phyloP scores from a whole-genome alignment of 1,140 invertebrate genomes.

The Eubasilissa regina region DNA sequence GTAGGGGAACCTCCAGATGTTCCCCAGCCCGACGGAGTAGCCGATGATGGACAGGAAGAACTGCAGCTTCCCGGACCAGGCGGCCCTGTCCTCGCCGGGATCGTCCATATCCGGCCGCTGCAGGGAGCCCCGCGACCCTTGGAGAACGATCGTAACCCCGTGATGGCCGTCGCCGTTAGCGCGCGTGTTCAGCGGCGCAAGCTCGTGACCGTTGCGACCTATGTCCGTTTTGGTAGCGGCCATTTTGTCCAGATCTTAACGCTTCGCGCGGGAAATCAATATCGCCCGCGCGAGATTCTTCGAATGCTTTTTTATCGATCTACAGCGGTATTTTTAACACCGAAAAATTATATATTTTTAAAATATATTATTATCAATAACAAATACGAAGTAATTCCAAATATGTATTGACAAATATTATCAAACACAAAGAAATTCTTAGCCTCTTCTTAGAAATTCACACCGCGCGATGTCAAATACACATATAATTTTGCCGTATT shows the following conservation, averaged over 20 bases:
- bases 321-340: too few relatives aligned
- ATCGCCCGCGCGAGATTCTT: too few relatives aligned
- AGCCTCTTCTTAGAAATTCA: not conserved
- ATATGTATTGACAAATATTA: not conserved
- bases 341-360: too few relatives aligned
- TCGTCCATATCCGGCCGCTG: constrained; percentile 65
- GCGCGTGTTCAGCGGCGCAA: constrained; percentile 82
- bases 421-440: not conserved
- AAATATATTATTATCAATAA: not conserved
- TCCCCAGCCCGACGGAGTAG: constrained; percentile 92
- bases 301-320: too few relatives aligned
- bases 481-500: not conserved
- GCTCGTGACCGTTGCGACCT: constrained; percentile 81
- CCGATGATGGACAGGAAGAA: constrained; percentile 94
- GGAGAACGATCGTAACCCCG: constrained; percentile 78
- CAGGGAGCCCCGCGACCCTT: constrained; percentile 69
- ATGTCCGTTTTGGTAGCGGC: constrained; percentile 71
- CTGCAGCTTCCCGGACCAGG: constrained; percentile 89
- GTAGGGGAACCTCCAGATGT: constrained; percentile 97
- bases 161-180: constrained; percentile 74
- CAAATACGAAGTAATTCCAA: not conserved
- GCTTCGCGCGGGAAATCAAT: too few relatives aligned
- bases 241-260: constrained; percentile 61
- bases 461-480: not conserved
- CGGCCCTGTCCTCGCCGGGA: constrained; percentile 78